Evolutionary conservation across 1,140 invertebrate species (phyloP).

Genomic region (Pararge aegeria): DNA sequence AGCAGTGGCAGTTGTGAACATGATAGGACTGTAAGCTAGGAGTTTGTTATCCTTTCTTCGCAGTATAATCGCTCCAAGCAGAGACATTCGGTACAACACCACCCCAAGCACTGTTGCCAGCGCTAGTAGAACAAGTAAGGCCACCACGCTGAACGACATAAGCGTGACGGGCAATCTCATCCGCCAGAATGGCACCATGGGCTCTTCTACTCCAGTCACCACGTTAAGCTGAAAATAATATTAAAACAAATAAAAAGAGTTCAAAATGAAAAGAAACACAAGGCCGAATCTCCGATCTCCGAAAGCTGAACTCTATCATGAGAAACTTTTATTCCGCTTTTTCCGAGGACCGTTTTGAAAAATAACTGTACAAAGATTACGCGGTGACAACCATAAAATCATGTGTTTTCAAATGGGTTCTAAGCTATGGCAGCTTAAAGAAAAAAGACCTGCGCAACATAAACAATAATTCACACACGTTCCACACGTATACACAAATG

Average conservation of each 20-base stretch:
- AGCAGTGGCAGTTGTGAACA: conserved; percentile 91
- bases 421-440: no score
- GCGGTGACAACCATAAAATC: no score
- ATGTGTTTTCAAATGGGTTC: no score
- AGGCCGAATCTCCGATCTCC: no score
- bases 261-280: no score
- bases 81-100: conserved; percentile 94
- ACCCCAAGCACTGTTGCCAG: conserved; percentile 93
- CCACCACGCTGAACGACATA: conserved; percentile 91
- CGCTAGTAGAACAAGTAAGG: conserved; percentile 89
- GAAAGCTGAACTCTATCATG: no score
- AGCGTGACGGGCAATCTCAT: conserved; percentile 90
- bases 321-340: no score
- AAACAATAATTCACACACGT: no score
- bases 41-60: conserved; percentile 72
- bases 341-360: no score
- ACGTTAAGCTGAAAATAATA: conserved; percentile 79
- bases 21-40: conserved; percentile 86
- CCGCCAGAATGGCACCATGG: conserved; percentile 93
- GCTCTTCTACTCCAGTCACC: conserved; percentile 90
- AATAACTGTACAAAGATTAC: no score
- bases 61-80: conserved; percentile 84
- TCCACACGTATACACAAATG: no score
- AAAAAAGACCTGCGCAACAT: no score
- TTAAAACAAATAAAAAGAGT: not conserved